These are phyloP conservation scores for Lerema accius DNA, from an alignment of 1,140 invertebrate species.

Conservation along the genomic window DNA sequence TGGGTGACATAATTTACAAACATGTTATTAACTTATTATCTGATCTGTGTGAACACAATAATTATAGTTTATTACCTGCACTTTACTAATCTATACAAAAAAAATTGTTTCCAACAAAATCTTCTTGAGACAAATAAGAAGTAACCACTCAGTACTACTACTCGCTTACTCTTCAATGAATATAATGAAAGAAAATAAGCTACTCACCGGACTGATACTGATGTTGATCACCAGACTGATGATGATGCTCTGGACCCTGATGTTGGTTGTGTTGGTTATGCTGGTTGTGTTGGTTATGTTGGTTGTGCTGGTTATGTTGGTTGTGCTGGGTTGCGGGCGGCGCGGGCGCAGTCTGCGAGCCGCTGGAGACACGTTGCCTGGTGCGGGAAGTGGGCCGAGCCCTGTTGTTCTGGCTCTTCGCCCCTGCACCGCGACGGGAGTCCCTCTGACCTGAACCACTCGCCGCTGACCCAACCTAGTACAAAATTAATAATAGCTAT, in stretches of 20 bases:
- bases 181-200: no score
- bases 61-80: no score
- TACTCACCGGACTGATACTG: slow-evolving; percentile 38
- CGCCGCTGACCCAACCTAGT: slow-evolving; percentile 54
- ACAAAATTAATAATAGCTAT: neutral
- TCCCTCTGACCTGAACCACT: slow-evolving; percentile 58
- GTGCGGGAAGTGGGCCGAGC: slow-evolving; percentile 63
- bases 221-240: slow-evolving; percentile 48
- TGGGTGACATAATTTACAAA: no score
- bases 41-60: no score
- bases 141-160: no score
- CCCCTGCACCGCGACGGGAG: slow-evolving; percentile 48
- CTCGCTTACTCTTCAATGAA: no score
- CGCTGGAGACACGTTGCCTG: slow-evolving; percentile 67
- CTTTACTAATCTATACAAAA: no score
- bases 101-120: no score
- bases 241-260: slow-evolving; percentile 56
- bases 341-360: slow-evolving; percentile 56
- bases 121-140: no score
- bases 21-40: no score
- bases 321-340: slow-evolving; percentile 70
- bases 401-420: slow-evolving; percentile 36
- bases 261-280: slow-evolving; percentile 62
- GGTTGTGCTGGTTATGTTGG: slow-evolving; percentile 60
- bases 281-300: slow-evolving; percentile 65